Evolutionary conservation across 2,888 invertebrate genomes (phyloP).

Genomic region (Heliconius ismenius): DNA sequence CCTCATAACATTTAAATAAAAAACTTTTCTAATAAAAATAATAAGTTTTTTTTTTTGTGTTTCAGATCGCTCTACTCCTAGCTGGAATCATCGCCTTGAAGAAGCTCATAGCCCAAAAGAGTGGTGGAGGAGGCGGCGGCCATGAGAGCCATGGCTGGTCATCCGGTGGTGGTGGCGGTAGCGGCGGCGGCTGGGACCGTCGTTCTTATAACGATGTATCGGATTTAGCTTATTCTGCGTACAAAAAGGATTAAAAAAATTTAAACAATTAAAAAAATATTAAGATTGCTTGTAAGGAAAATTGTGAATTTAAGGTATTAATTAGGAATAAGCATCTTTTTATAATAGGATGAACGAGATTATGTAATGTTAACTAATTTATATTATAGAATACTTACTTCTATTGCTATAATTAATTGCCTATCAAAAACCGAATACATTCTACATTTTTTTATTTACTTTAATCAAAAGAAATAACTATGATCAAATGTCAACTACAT

Average conservation of each 20-base stretch:
- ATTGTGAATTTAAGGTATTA: background rate
- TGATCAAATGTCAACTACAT: no score
- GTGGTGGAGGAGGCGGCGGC: slow-evolving; percentile 78
- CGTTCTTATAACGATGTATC: slow-evolving; percentile 77
- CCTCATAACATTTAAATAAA: background rate
- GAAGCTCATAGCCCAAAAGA: slow-evolving; percentile 88
- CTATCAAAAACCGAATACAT: background rate
- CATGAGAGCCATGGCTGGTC: slow-evolving; percentile 81
- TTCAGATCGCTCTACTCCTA: slow-evolving; percentile 90
- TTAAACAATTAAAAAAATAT: no score
- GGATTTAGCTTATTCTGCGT: slow-evolving; percentile 87
- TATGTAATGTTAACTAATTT: background rate
- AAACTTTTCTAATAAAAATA: background rate
- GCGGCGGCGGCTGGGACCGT: slow-evolving; percentile 84
- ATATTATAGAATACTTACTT: background rate
- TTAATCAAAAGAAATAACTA: no score
- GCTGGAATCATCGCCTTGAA: slow-evolving; percentile 91
- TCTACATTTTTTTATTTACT: no score
- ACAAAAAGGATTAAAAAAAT: slow-evolving; percentile 64
- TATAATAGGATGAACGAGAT: background rate
- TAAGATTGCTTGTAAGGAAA: background rate
- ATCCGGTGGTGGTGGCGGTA: slow-evolving; percentile 60
- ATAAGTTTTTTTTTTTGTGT: slow-evolving; percentile 46
- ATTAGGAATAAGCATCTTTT: background rate
- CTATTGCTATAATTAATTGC: background rate